Evolutionary conservation across 2,113 vertebrate species (phyloP), one percentile per base, ranked within the genome.

Genomic region (Bufo gargarizans): DNA sequence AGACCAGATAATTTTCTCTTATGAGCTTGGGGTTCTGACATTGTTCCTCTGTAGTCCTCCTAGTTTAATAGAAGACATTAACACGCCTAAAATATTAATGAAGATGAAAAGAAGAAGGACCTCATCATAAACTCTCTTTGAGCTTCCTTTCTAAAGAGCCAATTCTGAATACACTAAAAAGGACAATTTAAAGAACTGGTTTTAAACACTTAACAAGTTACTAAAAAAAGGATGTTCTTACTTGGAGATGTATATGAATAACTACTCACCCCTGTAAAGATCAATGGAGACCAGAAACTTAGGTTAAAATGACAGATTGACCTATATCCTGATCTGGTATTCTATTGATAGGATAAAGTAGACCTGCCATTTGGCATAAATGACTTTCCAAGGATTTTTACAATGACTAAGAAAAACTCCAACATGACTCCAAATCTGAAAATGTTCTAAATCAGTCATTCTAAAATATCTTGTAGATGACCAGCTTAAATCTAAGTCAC

Each of bases 31-130:
- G 71, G 78, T 69, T 67, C 22, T 65, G 58, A 86, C 61, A 80
- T 79, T 69, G 80, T 55, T 79, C 47, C 4, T 80, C 17, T 8
- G 43, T 61, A 53, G 74, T 79, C 59, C 58, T 80, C 47, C 76
- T 53, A 79, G 22, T 69, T 79, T 80, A 86, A 80, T 79, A 67
- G 77, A 22, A 56, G 22, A 14, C 13, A 55, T 43, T 14, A 86
- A 79, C 77, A 86, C 85, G 79, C 85, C 85, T 86, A 16, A 65
- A 63, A 67, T 79, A 86, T 79, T 86, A 84, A 19, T 82, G n/a
- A 59, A 86, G 85, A 86, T 86, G 71, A 86, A 86, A 80, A 69
- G 85, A 47, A 80, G 50, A 53, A 56, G n/a, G 4, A 43, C 45
- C 19, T 55, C 4, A 69, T 59, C 17, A 53, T 86, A 86, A 79